Evolutionary conservation across 1,140 invertebrate species (phyloP), one percentile per base, ranked within the genome.

Genomic region (Schlechtendalia chinensis): DNA sequence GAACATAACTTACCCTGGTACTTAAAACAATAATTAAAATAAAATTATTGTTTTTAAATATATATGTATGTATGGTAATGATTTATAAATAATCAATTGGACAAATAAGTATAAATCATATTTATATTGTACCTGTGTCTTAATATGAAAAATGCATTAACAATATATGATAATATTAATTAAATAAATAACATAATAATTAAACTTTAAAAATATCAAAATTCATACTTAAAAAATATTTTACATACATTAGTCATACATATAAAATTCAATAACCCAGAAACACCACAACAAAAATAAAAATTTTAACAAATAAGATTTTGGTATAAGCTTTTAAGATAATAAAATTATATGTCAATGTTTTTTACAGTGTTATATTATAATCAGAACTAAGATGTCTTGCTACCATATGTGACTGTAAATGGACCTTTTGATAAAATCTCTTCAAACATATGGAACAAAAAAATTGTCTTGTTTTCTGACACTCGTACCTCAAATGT

Each of bases 401-500:
- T 8, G 63, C 65, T 27, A 77, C 58, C 72, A 84, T 81, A 72
- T 88, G 87, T 0, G 85, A 85, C 71, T 87, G 86, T 1, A 88
- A 83, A 67, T 87, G 87, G 83, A 86, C 86, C 53, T 86, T 87
- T 81, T 87, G 83, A 29, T 87, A 90, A 82, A 89, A 88, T 83
- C 89, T 88, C 83, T 88, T 87, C 83, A 82, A 53, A 69, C 83
- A 84, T 32, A 77, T 81, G n/a, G 82, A 83, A 67, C 83, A 84
- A 71, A 81, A 82, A 65, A 83, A 83, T 47, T 59, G 77, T 45
- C 84, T 83, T 24, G 84, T 83, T 56, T 84, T 83, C 50, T 86
- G 85, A 74, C 86, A 87, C 74, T 86, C 90, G n/a, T 90, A 87
- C 12, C 88, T 85, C 39, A 87, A 85, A 81, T 92, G 91, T 69